Conservation (phyloP, 1,140 invertebrate species). For the Trachymyrmex septentrionalis region DNA sequence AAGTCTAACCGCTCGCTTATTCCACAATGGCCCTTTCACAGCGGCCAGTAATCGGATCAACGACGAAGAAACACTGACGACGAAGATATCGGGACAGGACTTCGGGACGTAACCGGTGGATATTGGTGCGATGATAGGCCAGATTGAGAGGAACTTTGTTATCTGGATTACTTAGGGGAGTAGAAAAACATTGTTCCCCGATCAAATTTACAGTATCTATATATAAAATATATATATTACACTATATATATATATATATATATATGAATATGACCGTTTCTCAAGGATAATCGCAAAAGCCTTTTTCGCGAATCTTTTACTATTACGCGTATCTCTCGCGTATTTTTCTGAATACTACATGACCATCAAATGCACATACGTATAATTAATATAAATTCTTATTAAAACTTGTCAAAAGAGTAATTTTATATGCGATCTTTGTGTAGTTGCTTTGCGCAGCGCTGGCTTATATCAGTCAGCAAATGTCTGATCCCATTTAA, state of each 20-base stretch:
- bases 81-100: slow-evolving; percentile 69
- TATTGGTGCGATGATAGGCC: slow-evolving; percentile 77
- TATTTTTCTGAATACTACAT: slow-evolving; percentile 20
- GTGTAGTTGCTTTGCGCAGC: not conserved
- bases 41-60: slow-evolving; percentile 79
- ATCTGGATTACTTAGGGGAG: slow-evolving; percentile 72
- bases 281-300: slow-evolving; percentile 27
- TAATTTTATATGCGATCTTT: not conserved
- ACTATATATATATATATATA: not conserved
- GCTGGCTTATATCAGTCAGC: not conserved
- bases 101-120: slow-evolving; percentile 63
- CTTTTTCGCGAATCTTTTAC: not conserved
- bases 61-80: slow-evolving; percentile 65
- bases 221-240: not conserved
- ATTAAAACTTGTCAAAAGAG: not conserved
- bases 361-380: not conserved
- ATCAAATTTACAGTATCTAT: slow-evolving; percentile 61
- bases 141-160: slow-evolving; percentile 80
- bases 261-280: slow-evolving; percentile 16
- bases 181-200: slow-evolving; percentile 70
- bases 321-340: slow-evolving; percentile 8
- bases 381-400: not conserved
- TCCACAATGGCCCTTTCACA: slow-evolving; percentile 73
- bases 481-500: slow-evolving; percentile 8
- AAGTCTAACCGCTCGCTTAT: slow-evolving; percentile 43